Conservation (phyloP, 2,888 invertebrate genomes). For the Gisinianus flammeolus region DNA sequence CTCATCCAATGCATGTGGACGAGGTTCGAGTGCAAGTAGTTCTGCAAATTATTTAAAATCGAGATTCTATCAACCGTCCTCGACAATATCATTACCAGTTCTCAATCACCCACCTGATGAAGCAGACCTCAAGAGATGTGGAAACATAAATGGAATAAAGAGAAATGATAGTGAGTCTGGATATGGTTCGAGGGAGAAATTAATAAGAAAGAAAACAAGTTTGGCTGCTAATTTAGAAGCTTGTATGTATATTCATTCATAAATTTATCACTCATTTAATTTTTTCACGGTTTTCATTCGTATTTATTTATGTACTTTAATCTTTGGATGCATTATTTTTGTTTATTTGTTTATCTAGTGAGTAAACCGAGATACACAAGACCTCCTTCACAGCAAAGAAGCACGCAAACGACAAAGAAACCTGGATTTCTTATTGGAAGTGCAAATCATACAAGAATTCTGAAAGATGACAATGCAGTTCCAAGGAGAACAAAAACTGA, state of each 20-base stretch:
- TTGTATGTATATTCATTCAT: background rate
- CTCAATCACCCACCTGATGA: conserved; percentile 24
- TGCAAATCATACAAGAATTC: background rate
- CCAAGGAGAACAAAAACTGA: background rate
- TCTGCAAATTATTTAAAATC: conserved; percentile 29
- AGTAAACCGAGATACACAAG: background rate
- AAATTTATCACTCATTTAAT: background rate
- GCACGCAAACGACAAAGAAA: conserved; percentile 18
- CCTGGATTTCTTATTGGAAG: background rate
- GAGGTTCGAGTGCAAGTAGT: conserved; percentile 8
- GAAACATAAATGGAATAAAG: background rate
- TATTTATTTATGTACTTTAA: too few species aligned
- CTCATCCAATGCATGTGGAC: background rate
- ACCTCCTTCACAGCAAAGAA: conserved; percentile 20
- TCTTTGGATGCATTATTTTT: too few species aligned
- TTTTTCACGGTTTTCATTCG: too few species aligned
- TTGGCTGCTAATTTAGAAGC: conserved; percentile 10
- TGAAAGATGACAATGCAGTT: background rate
- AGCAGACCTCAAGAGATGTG: background rate
- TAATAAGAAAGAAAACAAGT: conserved; percentile 14
- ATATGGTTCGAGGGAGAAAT: conserved; percentile 15
- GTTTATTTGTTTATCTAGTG: background rate
- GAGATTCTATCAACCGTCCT: conserved; percentile 29
- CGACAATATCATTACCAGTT: conserved; percentile 33
- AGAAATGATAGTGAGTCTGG: conserved; percentile 2